These are phyloP conservation scores for Danio aesculapii DNA, from an alignment of 2,797 vertebrate genomes.

Conservation along the genomic window DNA sequence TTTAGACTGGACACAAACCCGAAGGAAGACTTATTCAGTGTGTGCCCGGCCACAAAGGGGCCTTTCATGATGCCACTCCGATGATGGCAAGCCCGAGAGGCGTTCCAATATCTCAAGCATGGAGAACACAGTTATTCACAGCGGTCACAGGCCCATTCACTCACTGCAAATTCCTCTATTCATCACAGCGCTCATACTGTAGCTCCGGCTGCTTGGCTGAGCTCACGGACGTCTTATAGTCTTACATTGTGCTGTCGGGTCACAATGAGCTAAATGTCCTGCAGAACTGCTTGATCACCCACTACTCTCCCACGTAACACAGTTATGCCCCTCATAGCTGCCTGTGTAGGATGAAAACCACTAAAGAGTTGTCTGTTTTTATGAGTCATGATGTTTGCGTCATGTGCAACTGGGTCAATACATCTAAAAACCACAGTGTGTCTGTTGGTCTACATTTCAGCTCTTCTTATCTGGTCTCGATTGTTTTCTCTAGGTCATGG, in stretches of 20 bases:
- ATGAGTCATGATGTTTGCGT: constrained; percentile 5
- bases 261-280: constrained; percentile 58
- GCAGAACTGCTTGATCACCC: not conserved
- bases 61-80: constrained; percentile 69
- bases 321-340: not conserved
- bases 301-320: not conserved
- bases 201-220: constrained; percentile 46
- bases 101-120: constrained; percentile 65
- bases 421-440: not conserved
- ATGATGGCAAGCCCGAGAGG: constrained; percentile 66
- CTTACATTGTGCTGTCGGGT: constrained; percentile 31
- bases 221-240: constrained; percentile 57
- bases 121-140: constrained; percentile 67
- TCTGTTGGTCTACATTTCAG: not conserved
- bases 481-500: not conserved
- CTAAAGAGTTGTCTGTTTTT: constrained; percentile 20
- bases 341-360: not conserved
- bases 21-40: constrained; percentile 63
- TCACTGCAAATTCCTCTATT: constrained; percentile 61
- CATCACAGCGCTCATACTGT: constrained; percentile 60
- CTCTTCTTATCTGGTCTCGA: not conserved
- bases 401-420: constrained; percentile 12
- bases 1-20: constrained; percentile 59
- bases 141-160: constrained; percentile 62
- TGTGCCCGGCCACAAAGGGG: constrained; percentile 70